Evolutionary conservation across 92 coral and sea anemone species (phyloP).

Genomic region (Zoanthus sociatus): DNA sequence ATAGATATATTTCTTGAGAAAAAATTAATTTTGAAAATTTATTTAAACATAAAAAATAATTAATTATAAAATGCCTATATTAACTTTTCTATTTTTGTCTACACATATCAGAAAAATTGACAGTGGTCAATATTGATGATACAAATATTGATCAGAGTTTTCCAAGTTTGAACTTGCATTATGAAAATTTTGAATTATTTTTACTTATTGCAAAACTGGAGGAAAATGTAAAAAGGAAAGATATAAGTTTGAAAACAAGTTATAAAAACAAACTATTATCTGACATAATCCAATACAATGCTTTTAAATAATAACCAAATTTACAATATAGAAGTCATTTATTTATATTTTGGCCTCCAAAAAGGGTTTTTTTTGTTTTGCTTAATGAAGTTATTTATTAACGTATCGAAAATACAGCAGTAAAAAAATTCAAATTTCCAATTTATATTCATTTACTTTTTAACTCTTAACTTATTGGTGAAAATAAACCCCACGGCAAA

Average conservation of each 20-base stretch:
- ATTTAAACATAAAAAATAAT: too few species aligned
- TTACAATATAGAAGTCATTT: neutral
- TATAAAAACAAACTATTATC: neutral
- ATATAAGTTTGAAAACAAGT: neutral
- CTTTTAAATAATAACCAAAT: too few species aligned
- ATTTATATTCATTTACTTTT: neutral
- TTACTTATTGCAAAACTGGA: neutral
- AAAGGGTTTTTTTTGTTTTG: neutral
- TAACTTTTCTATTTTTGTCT: too few species aligned
- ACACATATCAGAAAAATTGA: too few species aligned
- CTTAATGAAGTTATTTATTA: neutral
- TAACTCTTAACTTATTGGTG: neutral
- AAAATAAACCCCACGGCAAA: neutral
- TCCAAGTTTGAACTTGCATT: too few species aligned
- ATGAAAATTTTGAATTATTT: too few species aligned
- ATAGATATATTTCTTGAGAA: too few species aligned
- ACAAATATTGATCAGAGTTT: too few species aligned
- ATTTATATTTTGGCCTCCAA: too few species aligned
- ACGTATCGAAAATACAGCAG: neutral
- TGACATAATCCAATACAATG: neutral
- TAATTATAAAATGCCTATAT: too few species aligned
- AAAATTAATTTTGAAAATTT: too few species aligned
- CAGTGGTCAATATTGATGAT: too few species aligned
- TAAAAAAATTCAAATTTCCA: neutral
- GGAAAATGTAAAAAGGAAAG: neutral